Evolutionary conservation across 1,140 invertebrate genomes (phyloP), one percentile per base, ranked within the genome.

Genomic region (Meloidogyne hapla): DNA sequence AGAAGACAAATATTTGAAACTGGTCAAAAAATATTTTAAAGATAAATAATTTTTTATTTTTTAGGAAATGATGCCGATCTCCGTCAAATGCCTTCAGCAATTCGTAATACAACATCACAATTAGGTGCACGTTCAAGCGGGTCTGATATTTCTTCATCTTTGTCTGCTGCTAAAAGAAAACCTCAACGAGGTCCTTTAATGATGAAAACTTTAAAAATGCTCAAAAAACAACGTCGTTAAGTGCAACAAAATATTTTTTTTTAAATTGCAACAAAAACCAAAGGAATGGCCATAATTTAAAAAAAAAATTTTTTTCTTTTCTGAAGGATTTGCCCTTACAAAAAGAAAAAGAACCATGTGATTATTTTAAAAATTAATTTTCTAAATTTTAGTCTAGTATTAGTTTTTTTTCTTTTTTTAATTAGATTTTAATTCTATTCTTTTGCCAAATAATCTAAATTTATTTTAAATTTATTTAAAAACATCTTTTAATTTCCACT

Each of bases 11-110:
- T 73, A 25, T 73, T 73, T 62, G 45, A 73, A 28, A 73, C 21
- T n/a, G 70, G 70, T 70, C 21, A 56, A 56, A 9, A 18, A 42
- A 13, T 69, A 42, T 56, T 8, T 48, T 48, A 42, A 42, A 56
- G 5, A 21, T 26, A 28, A 63, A 64, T 23, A 33, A 0, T 15
- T 63, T 63, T 10, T 72, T 26, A 12, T 10, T 38, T 18, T 56
- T 23, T 73, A 73, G 70, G 70, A 21, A 73, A 73, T 73, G 23
- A 73, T 28, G 70, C 70, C 2, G 70, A 73, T 28, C 38, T 73
- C 18, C 70, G 70, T 8, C 61, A 63, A 63, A 73, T 73, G 70
- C 70, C 70, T 25, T 42, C 70, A 6, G 70, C 70, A 21, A 73
- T 73, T n/a, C 70, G 70, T 38, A 73, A 63, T 28, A 56, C 23